Evolutionary conservation across 2,797 vertebrate species (phyloP), one percentile per base, ranked within the genome.

Genomic region (Anguilla anguilla): DNA sequence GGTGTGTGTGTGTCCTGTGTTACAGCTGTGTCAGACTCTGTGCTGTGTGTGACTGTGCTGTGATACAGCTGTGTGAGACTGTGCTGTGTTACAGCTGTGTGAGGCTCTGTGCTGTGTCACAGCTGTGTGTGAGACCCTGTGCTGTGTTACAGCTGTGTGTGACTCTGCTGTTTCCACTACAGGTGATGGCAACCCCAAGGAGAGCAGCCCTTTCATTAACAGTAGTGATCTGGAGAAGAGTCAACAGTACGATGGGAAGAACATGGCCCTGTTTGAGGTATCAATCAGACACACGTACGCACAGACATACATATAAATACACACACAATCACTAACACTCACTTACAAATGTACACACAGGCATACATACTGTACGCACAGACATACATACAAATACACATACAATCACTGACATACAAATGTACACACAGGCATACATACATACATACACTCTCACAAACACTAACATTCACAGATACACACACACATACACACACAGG

Each of bases 221-320:
- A 99, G 98, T 95, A 98, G 97, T 0, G 98, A 99, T 93, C 94
- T 96, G 87, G 98, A 99, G 93, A 99, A 98, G 92, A 98, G 96
- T 86, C 98, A 98, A 91, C 98, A 99, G 88, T 98, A 98, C 0
- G 98, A 98, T 0, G 97, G 97, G 94, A 99, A 99, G 94, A 97
- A 99, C 96, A 99, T 99, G 99, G 99, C 98, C 88, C 94, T 99
- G 92, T 99, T 99, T 53, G 98, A 99, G 98, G 98, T 99, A 96
- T 64, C 83, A 79, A 39, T 19, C 86, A 49, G 2, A n/a, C 43
- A 69, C 86, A 69, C 9, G 0, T n/a, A 82, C 74, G 39, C 46
- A 87, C 39, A 46, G 19, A 39, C 28, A 86, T 82, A 88, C 53
- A 59, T 46, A 46, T 31, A 39, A 15, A 86, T 82, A 88, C 53